These are phyloP conservation scores for Gasterosteus nipponicus DNA, from an alignment of 2,113 vertebrate species.

Conservation along the genomic window DNA sequence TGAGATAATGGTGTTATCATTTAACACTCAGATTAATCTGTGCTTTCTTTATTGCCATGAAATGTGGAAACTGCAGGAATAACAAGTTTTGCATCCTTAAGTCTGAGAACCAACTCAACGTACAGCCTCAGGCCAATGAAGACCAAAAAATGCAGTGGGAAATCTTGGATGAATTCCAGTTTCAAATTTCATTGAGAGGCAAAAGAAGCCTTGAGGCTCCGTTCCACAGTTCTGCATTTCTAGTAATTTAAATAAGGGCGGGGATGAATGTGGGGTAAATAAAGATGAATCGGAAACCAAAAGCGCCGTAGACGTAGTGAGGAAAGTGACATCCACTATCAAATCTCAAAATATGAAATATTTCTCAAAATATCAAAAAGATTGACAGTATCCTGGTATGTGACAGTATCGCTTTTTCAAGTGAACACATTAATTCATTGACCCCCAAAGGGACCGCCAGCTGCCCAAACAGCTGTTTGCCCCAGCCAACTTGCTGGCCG, in stretches of 20 bases:
- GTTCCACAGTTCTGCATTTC: slow-evolving; percentile 48
- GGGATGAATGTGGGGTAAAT: slow-evolving; percentile 33
- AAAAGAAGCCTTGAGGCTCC: slow-evolving; percentile 22
- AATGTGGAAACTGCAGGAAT: slow-evolving; percentile 3
- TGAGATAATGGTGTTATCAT: background rate
- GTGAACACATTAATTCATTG: too few relatives aligned
- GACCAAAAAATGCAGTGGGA: slow-evolving; percentile 41
- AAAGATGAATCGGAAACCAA: slow-evolving; percentile 16
- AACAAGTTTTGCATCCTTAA: slow-evolving; percentile 29
- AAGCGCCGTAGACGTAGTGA: background rate
- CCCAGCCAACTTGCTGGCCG: too few relatives aligned
- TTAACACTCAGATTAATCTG: background rate
- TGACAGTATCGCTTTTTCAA: too few relatives aligned
- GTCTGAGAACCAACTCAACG: slow-evolving; percentile 31
- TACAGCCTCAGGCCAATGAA: slow-evolving; percentile 41
- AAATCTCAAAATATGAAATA: too few relatives aligned
- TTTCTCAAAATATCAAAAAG: too few relatives aligned
- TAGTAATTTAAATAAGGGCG: slow-evolving; percentile 49
- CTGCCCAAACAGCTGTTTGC: too few relatives aligned
- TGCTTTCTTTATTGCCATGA: slow-evolving; percentile 13
- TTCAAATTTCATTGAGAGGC: slow-evolving; percentile 55
- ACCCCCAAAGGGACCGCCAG: too few relatives aligned
- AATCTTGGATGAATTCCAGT: slow-evolving; percentile 46
- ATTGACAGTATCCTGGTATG: too few relatives aligned
- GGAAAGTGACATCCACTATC: background rate